phyloP scores from a whole-genome alignment of 2,113 vertebrate genomes.

The Lota lota region DNA sequence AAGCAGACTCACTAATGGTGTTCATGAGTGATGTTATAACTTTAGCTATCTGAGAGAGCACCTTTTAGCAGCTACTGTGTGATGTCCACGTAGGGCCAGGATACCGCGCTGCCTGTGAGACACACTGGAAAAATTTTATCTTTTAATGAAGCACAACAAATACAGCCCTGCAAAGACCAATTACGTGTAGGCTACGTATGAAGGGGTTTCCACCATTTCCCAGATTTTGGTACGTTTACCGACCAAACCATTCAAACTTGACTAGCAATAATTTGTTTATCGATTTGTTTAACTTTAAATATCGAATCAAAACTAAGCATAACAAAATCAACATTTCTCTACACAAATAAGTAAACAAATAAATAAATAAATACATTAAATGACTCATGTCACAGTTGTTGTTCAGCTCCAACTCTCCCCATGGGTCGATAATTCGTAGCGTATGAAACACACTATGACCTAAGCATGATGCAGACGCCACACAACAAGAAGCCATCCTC shows the following conservation, averaged over 20 bases:
- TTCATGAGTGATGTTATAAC: constrained; percentile 65
- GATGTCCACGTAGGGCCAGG: constrained; percentile 55
- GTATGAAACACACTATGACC: constrained; percentile 12
- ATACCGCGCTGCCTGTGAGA: constrained; percentile 3
- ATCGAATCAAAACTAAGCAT: no score
- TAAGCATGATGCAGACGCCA: constrained; percentile 28
- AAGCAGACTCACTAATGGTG: constrained; percentile 65
- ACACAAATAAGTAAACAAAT: no score
- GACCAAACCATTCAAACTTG: no score
- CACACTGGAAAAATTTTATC: constrained; percentile 1
- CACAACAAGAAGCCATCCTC: constrained; percentile 32
- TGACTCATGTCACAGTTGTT: not conserved
- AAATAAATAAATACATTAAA: not conserved
- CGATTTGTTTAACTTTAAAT: no score
- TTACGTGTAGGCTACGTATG: no score
- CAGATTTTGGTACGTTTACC: no score
- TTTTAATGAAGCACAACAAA: no score
- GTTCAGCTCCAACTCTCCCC: not conserved
- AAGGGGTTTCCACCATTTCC: no score
- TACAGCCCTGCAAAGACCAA: no score
- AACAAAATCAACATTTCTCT: no score
- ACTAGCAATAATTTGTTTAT: no score
- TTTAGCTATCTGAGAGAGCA: constrained; percentile 38
- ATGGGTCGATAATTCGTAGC: not conserved
- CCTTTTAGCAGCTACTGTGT: constrained; percentile 59